A percentile compares a stretch with the other conserved stretches of the same genome.
Conservation (phyloP, 2,888 invertebrate genomes). For the Eurytoma adleriae region DNA sequence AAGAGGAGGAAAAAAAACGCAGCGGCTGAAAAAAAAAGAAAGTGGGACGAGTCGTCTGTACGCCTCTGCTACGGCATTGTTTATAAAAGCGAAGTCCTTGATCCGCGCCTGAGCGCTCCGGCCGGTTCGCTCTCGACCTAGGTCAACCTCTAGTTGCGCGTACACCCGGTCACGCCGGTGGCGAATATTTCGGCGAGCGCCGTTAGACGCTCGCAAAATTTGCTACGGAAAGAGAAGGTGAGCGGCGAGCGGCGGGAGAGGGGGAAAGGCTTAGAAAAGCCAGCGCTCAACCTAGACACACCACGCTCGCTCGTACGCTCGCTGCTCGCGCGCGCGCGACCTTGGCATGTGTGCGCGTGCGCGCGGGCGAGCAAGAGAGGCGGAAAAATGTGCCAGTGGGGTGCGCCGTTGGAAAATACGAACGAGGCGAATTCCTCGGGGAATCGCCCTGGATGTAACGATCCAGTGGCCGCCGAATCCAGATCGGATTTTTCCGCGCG, state of each 20-base stretch:
- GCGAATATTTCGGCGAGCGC: background rate
- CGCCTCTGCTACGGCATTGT: constrained; percentile 8
- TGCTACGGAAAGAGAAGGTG: constrained; percentile 18
- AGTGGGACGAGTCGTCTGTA: constrained; percentile 31
- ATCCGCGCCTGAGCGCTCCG: background rate
- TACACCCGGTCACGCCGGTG: background rate
- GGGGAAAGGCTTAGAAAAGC: background rate
- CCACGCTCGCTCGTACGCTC: constrained; percentile 34
- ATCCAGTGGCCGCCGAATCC: no score
- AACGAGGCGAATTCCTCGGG: background rate
- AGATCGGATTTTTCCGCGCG: no score
- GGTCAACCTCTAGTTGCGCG: background rate
- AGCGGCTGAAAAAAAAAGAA: background rate
- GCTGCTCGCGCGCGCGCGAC: constrained; percentile 56
- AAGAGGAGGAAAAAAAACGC: constrained; percentile 2
- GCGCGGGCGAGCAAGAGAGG: background rate
- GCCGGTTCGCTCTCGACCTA: background rate
- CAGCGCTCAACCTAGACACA: constrained; percentile 53
- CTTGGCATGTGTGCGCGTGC: constrained; percentile 50
- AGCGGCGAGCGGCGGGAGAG: constrained; percentile 18
- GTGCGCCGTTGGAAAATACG: background rate
- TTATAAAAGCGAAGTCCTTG: background rate
- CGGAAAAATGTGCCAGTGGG: background rate
- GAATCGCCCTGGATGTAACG: no score
- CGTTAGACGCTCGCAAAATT: background rate